phyloP scores from a whole-genome alignment of 2,797 vertebrate species.

The Argya squamiceps region DNA sequence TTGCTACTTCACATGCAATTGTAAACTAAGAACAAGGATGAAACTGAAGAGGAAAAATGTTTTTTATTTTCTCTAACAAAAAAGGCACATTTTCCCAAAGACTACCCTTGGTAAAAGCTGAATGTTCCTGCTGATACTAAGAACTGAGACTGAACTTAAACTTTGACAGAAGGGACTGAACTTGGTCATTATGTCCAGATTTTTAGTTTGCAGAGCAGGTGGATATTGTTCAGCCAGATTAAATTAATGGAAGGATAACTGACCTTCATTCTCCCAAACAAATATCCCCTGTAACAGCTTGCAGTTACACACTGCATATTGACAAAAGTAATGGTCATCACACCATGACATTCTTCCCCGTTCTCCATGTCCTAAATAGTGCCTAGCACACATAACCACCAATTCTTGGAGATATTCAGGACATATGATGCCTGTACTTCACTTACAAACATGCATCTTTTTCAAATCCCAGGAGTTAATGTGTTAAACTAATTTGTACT shows the following conservation, averaged over 20 bases:
- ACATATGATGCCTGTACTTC: not conserved
- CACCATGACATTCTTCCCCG: not conserved
- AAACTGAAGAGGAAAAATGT: not conserved
- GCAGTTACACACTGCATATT: not conserved
- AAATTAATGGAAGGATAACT: not conserved
- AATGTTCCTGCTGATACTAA: not conserved
- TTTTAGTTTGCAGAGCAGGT: not conserved
- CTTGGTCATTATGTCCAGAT: not conserved
- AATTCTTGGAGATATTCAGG: not conserved
- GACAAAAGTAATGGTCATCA: not conserved
- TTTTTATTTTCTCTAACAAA: not conserved
- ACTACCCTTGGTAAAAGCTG: not conserved
- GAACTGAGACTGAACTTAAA: not conserved
- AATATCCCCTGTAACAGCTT: not conserved
- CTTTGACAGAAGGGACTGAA: not conserved
- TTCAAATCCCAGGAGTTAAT: not conserved
- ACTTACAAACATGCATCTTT: not conserved
- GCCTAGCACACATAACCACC: not conserved
- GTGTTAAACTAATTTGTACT: not conserved
- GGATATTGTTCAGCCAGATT: not conserved
- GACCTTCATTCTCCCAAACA: not conserved
- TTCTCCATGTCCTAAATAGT: not conserved
- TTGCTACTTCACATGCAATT: not conserved
- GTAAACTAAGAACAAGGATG: not conserved
- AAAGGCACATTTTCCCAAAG: not conserved